Evolutionary conservation across 2,797 vertebrate genomes (phyloP).

Genomic region (Scleropages formosus): DNA sequence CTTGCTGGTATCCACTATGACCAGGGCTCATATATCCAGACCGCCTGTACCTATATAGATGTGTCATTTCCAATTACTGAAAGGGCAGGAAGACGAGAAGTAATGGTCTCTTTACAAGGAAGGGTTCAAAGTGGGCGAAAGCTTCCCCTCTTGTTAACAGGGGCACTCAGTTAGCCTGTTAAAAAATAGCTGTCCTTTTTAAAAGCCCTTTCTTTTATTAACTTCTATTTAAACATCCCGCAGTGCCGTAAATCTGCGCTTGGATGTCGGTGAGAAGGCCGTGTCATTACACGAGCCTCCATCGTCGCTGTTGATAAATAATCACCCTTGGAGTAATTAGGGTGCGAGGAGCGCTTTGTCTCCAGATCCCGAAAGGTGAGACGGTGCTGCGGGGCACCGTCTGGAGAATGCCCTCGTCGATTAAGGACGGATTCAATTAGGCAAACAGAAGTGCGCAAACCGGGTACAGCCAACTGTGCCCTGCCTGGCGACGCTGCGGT

Average conservation of each 20-base stretch:
- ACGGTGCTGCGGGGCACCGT: constrained; percentile 5
- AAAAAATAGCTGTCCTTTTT: background rate
- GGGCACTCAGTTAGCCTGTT: background rate
- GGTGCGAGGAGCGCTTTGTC: background rate
- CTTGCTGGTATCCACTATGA: constrained; percentile 25
- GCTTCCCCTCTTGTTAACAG: constrained; percentile 3
- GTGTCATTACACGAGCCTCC: background rate
- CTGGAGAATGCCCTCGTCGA: background rate
- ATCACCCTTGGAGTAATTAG: background rate
- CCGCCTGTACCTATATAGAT: constrained; percentile 22
- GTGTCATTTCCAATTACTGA: constrained; percentile 32
- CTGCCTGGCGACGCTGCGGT: too few species aligned
- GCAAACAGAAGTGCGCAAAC: background rate
- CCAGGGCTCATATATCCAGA: constrained; percentile 27
- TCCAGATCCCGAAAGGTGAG: background rate
- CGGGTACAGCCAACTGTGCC: background rate
- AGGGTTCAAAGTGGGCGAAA: background rate
- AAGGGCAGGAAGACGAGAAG: constrained; percentile 17
- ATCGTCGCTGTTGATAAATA: background rate
- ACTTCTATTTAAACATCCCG: background rate
- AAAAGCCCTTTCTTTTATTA: background rate
- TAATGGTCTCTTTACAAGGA: constrained; percentile 12
- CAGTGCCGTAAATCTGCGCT: background rate
- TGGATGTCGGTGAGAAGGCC: background rate
- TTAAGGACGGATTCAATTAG: constrained; percentile 15